Base-by-base conservation (phyloP, 2,888 invertebrate genomes). In the Brenthis daphne region DNA sequence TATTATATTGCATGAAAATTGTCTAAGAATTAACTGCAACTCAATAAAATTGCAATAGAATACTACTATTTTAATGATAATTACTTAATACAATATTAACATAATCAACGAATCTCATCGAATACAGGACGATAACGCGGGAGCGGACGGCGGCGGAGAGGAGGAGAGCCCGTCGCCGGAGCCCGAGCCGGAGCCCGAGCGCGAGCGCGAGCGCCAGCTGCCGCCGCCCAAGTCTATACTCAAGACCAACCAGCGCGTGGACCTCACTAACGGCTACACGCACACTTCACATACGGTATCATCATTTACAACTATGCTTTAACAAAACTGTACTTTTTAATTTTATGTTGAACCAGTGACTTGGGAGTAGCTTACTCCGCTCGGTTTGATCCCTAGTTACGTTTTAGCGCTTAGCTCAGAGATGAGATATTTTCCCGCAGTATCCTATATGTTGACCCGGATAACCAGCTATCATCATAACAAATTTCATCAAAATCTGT, bases 121-220 rank as follows among this genome's bases (percentile, higher is more conserved):
- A 37, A 14, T 33, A 12, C 81, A 97, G 98, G 87, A 94, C 94
- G 68, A 95, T 94, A 75, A 94, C 94, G 73, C 96, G 95, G 77
- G 75, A n/a, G 74, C 68, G n/a, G 73, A 72, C 13, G 73, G 72
- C 0, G 73, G 68, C 13, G 67, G 57, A 5, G 74, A 71, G 54
- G 73, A 73, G 11, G 73, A 65, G 24, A 73, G 74, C 54, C 66
- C 76, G 14, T 73, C 75, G 6, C 74, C 77, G 8, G 76, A 77
- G 47, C 71, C 71, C n/a, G 73, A 71, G 61, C 67, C 63, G 1
- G 70, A 70, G n/a, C 57, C 57, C 29, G 76, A 55, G 29, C 88
- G 74, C 29, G 76, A 55, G 29, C 88, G 74, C 13, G 73, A 64
- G 89, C 88, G 76, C 82, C 86, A 65, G 74, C 76, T 68, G 37